phyloP scores from a whole-genome alignment of 2,888 invertebrate genomes.

The Tricholauxania praeusta region DNA sequence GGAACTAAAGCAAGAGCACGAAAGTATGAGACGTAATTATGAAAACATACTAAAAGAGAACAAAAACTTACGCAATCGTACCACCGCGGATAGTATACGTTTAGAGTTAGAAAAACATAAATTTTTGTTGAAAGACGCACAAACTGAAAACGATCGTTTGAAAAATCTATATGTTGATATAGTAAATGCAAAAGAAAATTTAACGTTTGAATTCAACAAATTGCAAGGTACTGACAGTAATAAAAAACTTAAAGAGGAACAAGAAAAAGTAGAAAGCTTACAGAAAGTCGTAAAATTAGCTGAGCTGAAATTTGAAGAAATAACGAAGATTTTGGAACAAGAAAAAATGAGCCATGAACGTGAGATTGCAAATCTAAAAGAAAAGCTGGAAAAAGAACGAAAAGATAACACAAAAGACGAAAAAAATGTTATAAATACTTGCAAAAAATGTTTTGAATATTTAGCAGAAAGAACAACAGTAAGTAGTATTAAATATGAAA shows the following conservation, averaged over 20 bases:
- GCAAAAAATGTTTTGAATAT: conserved; percentile 61
- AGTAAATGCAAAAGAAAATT: conserved; percentile 73
- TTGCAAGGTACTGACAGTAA: conserved; percentile 69
- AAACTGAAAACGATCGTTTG: conserved; percentile 71
- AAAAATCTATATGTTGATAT: conserved; percentile 72
- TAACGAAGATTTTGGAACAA: conserved; percentile 70
- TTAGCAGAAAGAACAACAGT: conserved; percentile 63
- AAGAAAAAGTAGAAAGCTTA: conserved; percentile 71
- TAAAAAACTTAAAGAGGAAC: conserved; percentile 70
- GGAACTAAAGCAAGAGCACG: conserved; percentile 58
- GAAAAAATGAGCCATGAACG: conserved; percentile 67
- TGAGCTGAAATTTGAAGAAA: conserved; percentile 62
- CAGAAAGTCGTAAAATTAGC: conserved; percentile 66
- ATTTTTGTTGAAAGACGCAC: conserved; percentile 70
- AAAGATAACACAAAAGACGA: conserved; percentile 45
- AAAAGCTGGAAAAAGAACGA: conserved; percentile 56
- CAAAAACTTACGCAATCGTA: conserved; percentile 48
- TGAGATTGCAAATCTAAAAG: conserved; percentile 55
- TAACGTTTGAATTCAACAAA: conserved; percentile 72
- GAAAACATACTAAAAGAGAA: conserved; percentile 59
- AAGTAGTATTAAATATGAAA: neutral
- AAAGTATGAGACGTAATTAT: conserved; percentile 55
- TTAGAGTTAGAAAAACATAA: conserved; percentile 71
- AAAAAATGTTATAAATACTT: conserved; percentile 55
- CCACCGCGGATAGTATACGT: conserved; percentile 50